A percentile compares a stretch with the other conserved stretches of the same genome.
These are phyloP conservation scores for Loriculus beryllinus DNA, from an alignment of 2,797 vertebrate species.

Conservation along the genomic window DNA sequence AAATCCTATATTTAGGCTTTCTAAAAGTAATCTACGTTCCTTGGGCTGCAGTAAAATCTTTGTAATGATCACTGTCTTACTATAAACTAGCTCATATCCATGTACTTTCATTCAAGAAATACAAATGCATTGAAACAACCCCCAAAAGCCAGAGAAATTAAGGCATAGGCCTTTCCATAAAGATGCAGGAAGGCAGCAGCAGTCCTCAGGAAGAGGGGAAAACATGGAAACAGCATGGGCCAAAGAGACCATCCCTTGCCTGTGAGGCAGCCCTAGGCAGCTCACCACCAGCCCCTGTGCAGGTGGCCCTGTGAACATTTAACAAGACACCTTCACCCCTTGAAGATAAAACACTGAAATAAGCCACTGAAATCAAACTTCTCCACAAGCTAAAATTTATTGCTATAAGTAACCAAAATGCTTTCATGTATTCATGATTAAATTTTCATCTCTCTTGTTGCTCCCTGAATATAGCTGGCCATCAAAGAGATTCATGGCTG, in stretches of 20 bases:
- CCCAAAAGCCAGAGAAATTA: neutral
- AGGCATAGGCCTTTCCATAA: neutral
- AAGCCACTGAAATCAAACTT: neutral
- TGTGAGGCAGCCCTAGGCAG: neutral
- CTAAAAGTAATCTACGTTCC: neutral
- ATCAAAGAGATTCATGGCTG: neutral
- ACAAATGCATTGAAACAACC: neutral
- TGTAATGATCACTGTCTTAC: neutral
- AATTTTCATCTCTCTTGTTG: neutral
- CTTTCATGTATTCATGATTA: neutral
- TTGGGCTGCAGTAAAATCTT: neutral
- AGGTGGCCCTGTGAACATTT: neutral
- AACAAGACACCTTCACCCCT: neutral
- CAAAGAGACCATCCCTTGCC: neutral
- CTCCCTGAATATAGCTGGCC: neutral
- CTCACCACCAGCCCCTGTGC: neutral
- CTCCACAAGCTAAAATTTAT: neutral
- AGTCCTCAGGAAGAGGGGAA: neutral
- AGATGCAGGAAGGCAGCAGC: neutral
- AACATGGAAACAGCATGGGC: fast-evolving
- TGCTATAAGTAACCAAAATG: neutral
- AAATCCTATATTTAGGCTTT: neutral
- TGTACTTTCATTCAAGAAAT: neutral
- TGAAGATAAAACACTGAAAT: fast-evolving
- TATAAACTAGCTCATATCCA: neutral